Evolutionary conservation across 2,797 vertebrate species (phyloP).

Genomic region (Hippopotamyrus pictus): DNA sequence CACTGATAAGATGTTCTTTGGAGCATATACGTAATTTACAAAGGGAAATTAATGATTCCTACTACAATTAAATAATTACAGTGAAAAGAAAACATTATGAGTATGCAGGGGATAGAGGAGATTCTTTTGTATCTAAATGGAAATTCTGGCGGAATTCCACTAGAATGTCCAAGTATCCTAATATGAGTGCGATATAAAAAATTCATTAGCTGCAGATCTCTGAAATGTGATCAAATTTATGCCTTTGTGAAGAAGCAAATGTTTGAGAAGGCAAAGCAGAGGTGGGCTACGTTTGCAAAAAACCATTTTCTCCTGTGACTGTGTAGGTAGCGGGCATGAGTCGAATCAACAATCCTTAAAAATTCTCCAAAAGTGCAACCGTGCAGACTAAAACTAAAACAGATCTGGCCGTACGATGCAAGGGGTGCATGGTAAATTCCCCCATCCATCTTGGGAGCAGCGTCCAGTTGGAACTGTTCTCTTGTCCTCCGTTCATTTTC

Average conservation of each 20-base stretch:
- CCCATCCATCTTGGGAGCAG: background rate
- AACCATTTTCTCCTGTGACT: background rate
- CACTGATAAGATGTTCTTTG: background rate
- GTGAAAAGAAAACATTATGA: background rate
- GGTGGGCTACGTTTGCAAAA: background rate
- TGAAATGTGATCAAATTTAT: conserved; percentile 6
- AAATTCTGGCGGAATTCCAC: background rate
- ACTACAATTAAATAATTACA: conserved; percentile 16
- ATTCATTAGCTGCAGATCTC: background rate
- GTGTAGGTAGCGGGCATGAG: background rate
- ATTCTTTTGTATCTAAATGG: background rate
- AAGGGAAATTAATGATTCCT: background rate
- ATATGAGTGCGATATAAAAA: background rate
- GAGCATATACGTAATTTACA: background rate
- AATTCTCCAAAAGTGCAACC: background rate
- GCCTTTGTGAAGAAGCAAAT: background rate
- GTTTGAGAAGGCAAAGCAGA: background rate
- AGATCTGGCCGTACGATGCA: background rate
- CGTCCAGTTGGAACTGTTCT: background rate
- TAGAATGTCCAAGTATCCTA: background rate
- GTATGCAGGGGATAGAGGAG: background rate
- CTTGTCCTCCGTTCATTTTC: background rate
- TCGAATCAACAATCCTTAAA: background rate
- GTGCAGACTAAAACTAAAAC: background rate
- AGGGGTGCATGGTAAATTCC: too few species aligned